These are phyloP conservation scores for Sphaeridia pumilis DNA, from an alignment of 2,888 invertebrate genomes.

Conservation along the genomic window DNA sequence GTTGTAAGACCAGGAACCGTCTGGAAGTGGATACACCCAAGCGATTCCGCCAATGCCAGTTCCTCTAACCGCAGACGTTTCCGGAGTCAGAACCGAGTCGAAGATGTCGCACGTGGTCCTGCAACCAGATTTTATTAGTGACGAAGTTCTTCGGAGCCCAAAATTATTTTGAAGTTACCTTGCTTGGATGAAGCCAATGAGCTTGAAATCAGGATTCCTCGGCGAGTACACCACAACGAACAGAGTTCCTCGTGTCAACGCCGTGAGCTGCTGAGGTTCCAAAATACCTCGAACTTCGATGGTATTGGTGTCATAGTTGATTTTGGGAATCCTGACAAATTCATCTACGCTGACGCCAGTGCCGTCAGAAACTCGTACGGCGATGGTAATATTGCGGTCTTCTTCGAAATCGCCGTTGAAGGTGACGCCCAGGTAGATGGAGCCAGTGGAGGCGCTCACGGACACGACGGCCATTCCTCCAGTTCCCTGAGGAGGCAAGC, in stretches of 20 bases:
- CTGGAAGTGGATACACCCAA: conserved; percentile 36
- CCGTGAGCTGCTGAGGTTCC: conserved; percentile 59
- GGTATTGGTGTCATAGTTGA: conserved; percentile 45
- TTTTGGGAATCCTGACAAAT: conserved; percentile 33
- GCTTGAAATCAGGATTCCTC: conserved; percentile 49
- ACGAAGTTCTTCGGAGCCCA: background rate
- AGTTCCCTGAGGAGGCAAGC: conserved; percentile 47
- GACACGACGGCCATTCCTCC: conserved; percentile 80
- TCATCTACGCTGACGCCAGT: conserved; percentile 33
- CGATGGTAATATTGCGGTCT: conserved; percentile 34
- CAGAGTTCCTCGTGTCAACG: conserved; percentile 63
- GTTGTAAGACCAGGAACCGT: conserved; percentile 35
- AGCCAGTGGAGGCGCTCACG: conserved; percentile 56
- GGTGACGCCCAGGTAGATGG: conserved; percentile 64
- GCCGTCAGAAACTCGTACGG: conserved; percentile 32
- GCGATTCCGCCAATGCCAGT: conserved; percentile 29
- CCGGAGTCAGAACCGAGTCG: conserved; percentile 32
- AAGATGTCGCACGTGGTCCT: conserved; percentile 36
- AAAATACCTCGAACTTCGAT: conserved; percentile 68
- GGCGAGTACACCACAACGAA: conserved; percentile 58
- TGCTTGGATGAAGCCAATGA: conserved; percentile 48
- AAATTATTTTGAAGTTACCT: conserved; percentile 27
- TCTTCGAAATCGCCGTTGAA: conserved; percentile 63
- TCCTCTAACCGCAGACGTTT: conserved; percentile 20
- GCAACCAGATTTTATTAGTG: conserved; percentile 5